Base-by-base conservation (phyloP, 2,797 vertebrate species). In the Molossus molossus region DNA sequence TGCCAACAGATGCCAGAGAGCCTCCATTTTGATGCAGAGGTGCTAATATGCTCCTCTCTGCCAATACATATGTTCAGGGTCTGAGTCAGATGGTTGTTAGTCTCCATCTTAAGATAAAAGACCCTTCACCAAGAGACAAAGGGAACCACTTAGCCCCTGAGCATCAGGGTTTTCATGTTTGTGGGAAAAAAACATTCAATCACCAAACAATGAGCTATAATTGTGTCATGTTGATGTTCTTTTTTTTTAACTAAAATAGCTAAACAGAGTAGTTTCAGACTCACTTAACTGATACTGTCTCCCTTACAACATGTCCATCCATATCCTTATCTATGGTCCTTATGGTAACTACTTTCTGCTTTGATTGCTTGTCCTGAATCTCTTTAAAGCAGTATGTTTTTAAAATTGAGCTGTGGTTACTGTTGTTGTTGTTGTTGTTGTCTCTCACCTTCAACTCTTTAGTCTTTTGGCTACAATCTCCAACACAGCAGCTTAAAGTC, bases 351-450 rank as follows among this genome's bases (percentile, higher is more conserved):
- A 40, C 33, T 92, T 77, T 67, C 57, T 70, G 50, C 67, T 92
- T 95, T 87, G n/a, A 45, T 62, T 15, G 2, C 45, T 90, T 72
- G 15, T n/a, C 11, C 9, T 13, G 48, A 53, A 48, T 94, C 53
- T 81, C 86, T 67, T 70, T 79, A 72, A 87, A 86, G 50, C n/a
- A 67, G 18, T 14, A 17, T 12, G 53, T 86, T 90, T 79, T 95
- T 60, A 57, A 48, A 82, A 79, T 33, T 79, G 69, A 87, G 60
- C 94, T 90, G 29, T 67, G 40, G 55, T 77, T 3, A 9, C 50
- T 87, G 29, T 14, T 23, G 27, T 72, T 45, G 40, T 45, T 45
- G 40, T 45, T 45, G 40, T n/a, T 76, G 91, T 84, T 25, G 33
- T 84, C 60, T 82, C 27, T 79, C 20, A 55, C 23, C 29, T 89